Evolutionary conservation across 2,113 vertebrate genomes (phyloP).

Genomic region (Elanus axillaris): DNA sequence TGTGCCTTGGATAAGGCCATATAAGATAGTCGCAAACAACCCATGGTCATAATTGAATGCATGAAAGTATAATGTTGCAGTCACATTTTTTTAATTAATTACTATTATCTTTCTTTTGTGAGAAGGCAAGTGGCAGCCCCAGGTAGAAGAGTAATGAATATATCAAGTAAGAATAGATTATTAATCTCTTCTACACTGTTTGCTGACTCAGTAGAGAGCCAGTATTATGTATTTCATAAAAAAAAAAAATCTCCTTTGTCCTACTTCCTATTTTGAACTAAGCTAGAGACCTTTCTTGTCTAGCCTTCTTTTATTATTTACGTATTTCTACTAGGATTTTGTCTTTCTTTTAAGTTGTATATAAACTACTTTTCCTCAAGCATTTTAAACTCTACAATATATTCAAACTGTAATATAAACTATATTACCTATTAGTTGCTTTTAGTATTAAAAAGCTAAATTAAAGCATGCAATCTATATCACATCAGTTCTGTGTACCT

Average conservation of each 20-base stretch:
- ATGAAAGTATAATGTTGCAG: neutral
- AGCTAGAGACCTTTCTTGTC: neutral
- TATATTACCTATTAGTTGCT: neutral
- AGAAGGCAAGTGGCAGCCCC: neutral
- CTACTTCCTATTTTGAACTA: neutral
- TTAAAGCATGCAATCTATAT: neutral
- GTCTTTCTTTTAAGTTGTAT: neutral
- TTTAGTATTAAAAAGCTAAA: neutral
- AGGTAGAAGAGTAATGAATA: neutral
- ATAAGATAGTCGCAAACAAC: neutral
- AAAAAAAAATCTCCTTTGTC: neutral
- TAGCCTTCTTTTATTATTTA: neutral
- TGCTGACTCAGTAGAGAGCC: neutral
- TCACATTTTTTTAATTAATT: neutral
- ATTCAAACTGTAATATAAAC: neutral
- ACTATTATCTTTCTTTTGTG: neutral
- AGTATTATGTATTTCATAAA: neutral
- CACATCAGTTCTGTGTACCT: neutral
- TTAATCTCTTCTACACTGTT: neutral
- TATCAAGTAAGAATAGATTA: neutral
- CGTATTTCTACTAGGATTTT: neutral
- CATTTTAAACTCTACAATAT: neutral
- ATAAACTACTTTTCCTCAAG: neutral
- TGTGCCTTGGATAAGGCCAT: neutral
- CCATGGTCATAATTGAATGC: neutral